These are phyloP conservation scores for Neodon shergylaensis DNA, from an alignment of 2,113 vertebrate genomes.

Conservation along the genomic window DNA sequence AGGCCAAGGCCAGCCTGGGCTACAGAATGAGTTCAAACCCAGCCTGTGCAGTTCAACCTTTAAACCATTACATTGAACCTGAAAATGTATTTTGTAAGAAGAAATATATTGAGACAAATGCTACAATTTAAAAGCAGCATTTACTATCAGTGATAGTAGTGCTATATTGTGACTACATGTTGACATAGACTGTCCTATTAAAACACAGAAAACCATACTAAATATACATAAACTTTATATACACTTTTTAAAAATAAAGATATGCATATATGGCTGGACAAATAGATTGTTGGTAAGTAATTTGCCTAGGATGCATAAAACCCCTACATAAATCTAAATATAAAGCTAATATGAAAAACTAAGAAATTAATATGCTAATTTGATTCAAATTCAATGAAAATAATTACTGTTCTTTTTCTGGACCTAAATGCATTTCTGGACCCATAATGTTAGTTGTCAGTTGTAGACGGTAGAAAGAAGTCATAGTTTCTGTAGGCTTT, in stretches of 20 bases:
- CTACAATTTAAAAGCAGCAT: constrained; percentile 20
- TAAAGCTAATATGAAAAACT: constrained; percentile 32
- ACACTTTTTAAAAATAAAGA: neutral
- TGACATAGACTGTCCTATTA: neutral
- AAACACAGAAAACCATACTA: constrained; percentile 3
- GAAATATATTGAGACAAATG: constrained; percentile 73
- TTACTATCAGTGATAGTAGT: constrained; percentile 16
- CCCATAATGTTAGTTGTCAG: constrained; percentile 57
- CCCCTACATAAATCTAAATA: neutral
- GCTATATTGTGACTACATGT: neutral
- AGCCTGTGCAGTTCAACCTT: neutral
- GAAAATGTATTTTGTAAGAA: constrained; percentile 72
- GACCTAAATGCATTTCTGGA: constrained; percentile 31
- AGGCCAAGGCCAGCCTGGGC: neutral
- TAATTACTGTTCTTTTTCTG: constrained; percentile 49
- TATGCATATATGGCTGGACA: neutral
- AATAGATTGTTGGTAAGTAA: neutral
- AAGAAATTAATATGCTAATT: constrained; percentile 36
- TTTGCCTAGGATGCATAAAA: neutral
- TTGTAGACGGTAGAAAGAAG: constrained; percentile 82
- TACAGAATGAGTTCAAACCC: neutral
- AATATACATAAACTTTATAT: neutral
- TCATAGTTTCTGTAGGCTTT: constrained; percentile 86
- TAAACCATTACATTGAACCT: constrained; percentile 78
- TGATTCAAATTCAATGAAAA: constrained; percentile 57